These are phyloP conservation scores for Chirona hameri DNA, from an alignment of 2,888 invertebrate genomes.

Conservation along the genomic window DNA sequence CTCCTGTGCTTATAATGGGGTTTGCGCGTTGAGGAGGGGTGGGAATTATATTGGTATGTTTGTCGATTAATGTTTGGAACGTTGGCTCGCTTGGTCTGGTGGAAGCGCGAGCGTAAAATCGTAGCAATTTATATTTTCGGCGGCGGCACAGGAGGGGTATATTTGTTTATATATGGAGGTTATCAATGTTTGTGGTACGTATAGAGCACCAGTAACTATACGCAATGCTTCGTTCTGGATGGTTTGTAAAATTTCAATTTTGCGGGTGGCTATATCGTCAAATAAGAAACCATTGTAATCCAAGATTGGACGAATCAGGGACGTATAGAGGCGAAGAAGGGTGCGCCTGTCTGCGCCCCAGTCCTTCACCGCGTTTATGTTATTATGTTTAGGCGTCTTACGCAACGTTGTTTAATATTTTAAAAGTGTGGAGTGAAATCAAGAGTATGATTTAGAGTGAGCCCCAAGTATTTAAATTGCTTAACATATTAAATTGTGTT, in stretches of 20 bases:
- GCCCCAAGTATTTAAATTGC: neutral
- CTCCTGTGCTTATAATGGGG: too few relatives aligned
- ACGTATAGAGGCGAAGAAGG: neutral
- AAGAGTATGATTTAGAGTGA: neutral
- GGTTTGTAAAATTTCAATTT: neutral
- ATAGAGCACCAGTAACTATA: neutral
- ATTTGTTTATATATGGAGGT: too few relatives aligned
- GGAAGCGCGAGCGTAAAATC: too few relatives aligned
- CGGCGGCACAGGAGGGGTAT: too few relatives aligned
- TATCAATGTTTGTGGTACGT: neutral
- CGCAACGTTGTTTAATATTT: neutral
- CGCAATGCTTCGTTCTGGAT: neutral
- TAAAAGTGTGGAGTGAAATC: neutral
- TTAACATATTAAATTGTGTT: neutral
- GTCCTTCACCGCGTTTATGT: neutral
- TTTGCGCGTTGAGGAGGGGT: too few relatives aligned
- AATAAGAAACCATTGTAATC: neutral
- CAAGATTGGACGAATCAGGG: neutral
- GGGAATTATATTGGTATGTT: too few relatives aligned
- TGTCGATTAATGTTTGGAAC: too few relatives aligned
- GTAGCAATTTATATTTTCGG: too few relatives aligned
- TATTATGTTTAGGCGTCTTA: neutral
- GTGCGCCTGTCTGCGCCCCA: neutral
- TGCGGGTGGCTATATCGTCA: neutral
- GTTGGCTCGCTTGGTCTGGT: too few relatives aligned